Conservation (phyloP, 2,888 invertebrate genomes). For the Dryadula phaetusa region DNA sequence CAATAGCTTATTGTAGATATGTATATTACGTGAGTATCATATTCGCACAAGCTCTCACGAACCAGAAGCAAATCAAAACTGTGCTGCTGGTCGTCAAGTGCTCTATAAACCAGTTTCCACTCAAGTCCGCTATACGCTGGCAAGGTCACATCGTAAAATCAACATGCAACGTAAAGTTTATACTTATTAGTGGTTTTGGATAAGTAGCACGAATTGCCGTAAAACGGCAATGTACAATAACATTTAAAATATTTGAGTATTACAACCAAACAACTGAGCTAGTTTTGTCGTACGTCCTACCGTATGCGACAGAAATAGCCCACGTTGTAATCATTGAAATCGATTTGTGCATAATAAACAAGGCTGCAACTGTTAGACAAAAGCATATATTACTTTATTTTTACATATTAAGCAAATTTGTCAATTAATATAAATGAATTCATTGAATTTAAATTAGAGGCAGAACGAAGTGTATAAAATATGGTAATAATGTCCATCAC, state of each 20-base stretch:
- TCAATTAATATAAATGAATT: neutral
- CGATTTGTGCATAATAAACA: constrained; percentile 51
- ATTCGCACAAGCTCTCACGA: constrained; percentile 49
- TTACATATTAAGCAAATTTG: neutral
- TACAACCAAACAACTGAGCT: constrained; percentile 2
- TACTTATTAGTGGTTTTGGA: constrained; percentile 28
- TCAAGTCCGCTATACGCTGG: constrained; percentile 44
- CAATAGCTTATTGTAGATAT: neutral
- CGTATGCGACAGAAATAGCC: constrained; percentile 61
- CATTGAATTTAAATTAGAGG: neutral
- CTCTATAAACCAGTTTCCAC: constrained; percentile 55
- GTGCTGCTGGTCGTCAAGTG: constrained; percentile 53
- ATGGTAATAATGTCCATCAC: too few relatives aligned
- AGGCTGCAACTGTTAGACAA: constrained; percentile 17
- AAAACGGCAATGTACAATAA: constrained; percentile 39
- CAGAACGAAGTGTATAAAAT: too few relatives aligned
- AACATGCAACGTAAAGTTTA: constrained; percentile 32
- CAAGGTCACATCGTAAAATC: constrained; percentile 47
- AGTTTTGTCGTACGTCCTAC: constrained; percentile 49
- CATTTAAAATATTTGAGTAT: constrained; percentile 8
- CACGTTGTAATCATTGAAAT: constrained; percentile 57
- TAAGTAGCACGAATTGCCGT: constrained; percentile 31
- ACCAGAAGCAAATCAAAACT: constrained; percentile 53
- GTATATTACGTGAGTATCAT: neutral
- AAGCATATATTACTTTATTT: neutral